Evolutionary conservation across 2,113 vertebrate genomes (phyloP).

Genomic region (Anseranas semipalmata): DNA sequence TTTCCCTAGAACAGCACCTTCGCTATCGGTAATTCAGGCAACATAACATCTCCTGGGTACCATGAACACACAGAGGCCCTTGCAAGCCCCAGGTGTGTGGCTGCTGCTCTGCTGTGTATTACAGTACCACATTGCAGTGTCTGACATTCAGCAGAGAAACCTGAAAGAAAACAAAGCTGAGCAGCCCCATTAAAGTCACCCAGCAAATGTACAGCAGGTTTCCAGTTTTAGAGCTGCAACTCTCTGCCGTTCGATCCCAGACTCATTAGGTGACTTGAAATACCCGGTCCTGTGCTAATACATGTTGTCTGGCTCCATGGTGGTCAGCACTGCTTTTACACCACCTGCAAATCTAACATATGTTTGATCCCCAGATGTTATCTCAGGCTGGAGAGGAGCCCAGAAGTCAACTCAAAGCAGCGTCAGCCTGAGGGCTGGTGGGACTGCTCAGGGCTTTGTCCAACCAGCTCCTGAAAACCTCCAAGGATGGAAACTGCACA

Average conservation of each 20-base stretch:
- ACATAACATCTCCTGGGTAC: not conserved
- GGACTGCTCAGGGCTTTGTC: not conserved
- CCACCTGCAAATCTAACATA: not conserved
- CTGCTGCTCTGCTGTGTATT: not conserved
- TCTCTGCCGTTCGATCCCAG: not conserved
- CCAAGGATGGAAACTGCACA: not conserved
- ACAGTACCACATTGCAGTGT: not conserved
- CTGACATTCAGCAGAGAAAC: not conserved
- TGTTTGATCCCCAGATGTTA: not conserved
- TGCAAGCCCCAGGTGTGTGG: not conserved
- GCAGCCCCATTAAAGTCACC: not conserved
- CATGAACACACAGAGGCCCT: not conserved
- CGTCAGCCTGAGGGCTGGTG: not conserved
- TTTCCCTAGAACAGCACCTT: not conserved
- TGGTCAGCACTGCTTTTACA: not conserved
- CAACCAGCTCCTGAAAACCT: not conserved
- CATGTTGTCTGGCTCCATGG: fast-evolving
- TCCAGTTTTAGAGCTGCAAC: not conserved
- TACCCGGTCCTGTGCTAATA: not conserved
- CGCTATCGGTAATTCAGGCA: not conserved
- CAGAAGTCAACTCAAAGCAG: not conserved
- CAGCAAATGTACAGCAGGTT: not conserved
- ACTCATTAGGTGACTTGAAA: not conserved
- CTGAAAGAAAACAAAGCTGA: not conserved
- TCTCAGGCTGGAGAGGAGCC: not conserved